Conservation (phyloP, 2,797 vertebrate species). For the Margarornis squamiger region DNA sequence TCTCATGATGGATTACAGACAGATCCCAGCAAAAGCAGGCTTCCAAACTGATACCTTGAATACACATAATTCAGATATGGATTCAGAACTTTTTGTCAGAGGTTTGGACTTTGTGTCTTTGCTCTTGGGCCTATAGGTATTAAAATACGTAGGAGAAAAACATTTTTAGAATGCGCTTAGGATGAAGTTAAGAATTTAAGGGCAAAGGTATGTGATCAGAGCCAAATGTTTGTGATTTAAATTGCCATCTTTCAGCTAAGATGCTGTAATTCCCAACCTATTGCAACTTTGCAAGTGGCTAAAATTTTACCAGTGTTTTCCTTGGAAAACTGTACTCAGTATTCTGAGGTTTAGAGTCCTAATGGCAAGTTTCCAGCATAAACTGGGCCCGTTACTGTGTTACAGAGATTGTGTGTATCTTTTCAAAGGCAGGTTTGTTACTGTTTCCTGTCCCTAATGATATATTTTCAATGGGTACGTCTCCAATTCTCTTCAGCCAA, state of each 20-base stretch:
- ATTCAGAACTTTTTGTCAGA: not conserved
- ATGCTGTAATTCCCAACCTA: not conserved
- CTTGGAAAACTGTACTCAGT: not conserved
- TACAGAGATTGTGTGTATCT: too few relatives aligned
- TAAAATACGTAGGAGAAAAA: not conserved
- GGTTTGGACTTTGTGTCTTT: not conserved
- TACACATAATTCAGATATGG: accelerated
- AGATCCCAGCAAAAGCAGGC: not conserved
- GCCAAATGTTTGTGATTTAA: not conserved
- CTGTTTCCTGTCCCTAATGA: not conserved
- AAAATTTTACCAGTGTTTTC: not conserved
- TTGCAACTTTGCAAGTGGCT: not conserved
- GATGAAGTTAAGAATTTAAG: not conserved
- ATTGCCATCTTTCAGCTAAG: not conserved
- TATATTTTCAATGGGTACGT: not conserved
- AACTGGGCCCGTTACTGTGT: not conserved
- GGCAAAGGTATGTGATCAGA: not conserved
- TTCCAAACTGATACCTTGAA: not conserved
- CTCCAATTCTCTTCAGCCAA: not conserved
- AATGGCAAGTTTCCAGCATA: not conserved
- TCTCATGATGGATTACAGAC: not conserved
- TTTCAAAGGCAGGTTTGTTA: not conserved
- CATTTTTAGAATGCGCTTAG: not conserved
- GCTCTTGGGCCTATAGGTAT: not conserved
- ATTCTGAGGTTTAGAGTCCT: not conserved